These are phyloP conservation scores for Calypte anna DNA, from an alignment of 2,113 vertebrate genomes.

Conservation along the genomic window DNA sequence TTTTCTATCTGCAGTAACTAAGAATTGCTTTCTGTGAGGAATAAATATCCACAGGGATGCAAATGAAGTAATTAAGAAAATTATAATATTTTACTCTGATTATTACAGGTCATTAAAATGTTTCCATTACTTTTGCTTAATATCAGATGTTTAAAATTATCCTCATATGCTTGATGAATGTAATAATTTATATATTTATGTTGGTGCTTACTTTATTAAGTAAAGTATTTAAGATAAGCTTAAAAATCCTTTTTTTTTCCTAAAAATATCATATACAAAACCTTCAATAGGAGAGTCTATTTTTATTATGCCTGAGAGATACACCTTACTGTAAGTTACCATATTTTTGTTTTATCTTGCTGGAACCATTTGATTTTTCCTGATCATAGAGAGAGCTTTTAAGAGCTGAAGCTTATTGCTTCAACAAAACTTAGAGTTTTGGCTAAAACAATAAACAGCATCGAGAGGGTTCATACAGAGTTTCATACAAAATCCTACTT, in stretches of 20 bases:
- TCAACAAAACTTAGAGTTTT: background rate
- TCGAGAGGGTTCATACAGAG: background rate
- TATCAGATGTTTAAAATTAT: conserved; percentile 6
- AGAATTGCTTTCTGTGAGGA: background rate
- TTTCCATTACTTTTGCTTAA: background rate
- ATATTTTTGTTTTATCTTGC: background rate
- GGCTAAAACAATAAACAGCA: background rate
- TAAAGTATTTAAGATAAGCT: conserved; percentile 8
- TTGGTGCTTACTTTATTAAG: background rate
- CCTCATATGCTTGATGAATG: background rate
- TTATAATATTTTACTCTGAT: background rate
- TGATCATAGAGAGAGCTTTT: background rate
- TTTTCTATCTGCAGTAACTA: background rate
- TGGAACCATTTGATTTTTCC: background rate
- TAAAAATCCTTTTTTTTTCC: background rate
- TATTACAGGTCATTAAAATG: background rate
- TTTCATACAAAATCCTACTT: background rate
- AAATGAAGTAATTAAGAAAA: conserved; percentile 22
- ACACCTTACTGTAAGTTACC: background rate
- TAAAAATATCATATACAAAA: background rate
- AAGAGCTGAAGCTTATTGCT: background rate
- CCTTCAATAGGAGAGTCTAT: fast-evolving
- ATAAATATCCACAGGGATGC: background rate
- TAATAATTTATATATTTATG: background rate
- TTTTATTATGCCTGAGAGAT: background rate